Percentiles rank a stretch among this genome's conserved stretches.
Evolutionary conservation across 2,888 invertebrate genomes (phyloP).

Genomic region (Machimus atricapillus): DNA sequence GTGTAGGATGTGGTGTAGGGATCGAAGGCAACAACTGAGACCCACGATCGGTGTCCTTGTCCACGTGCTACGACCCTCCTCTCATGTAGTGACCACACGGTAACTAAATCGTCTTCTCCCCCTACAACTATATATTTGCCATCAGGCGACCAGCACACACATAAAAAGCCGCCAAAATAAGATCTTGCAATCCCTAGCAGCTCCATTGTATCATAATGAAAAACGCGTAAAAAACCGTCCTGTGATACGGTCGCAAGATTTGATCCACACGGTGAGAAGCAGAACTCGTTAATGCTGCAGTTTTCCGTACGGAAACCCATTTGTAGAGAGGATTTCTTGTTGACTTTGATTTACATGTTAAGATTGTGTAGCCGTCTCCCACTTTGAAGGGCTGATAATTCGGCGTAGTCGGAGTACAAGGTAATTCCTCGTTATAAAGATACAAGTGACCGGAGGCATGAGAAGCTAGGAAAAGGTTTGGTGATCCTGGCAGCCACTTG

Average conservation of each 20-base stretch:
- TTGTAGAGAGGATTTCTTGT: slow-evolving; percentile 94
- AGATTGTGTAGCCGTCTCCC: slow-evolving; percentile 92
- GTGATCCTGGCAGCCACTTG: slow-evolving; percentile 95
- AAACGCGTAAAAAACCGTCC: slow-evolving; percentile 93
- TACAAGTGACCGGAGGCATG: slow-evolving; percentile 97
- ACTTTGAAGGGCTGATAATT: slow-evolving; percentile 95
- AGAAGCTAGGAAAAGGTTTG: slow-evolving; percentile 91
- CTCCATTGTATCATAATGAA: slow-evolving; percentile 98
- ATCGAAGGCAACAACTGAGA: slow-evolving; percentile 95
- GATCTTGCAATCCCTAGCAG: slow-evolving; percentile 91
- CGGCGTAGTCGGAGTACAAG: slow-evolving; percentile 88
- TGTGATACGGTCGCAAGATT: slow-evolving; percentile 94
- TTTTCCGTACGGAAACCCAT: slow-evolving; percentile 84
- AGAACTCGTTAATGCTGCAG: slow-evolving; percentile 92
- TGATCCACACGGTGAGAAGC: slow-evolving; percentile 93
- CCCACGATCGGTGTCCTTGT: slow-evolving; percentile 98
- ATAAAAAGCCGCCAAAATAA: slow-evolving; percentile 97
- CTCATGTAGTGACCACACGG: slow-evolving; percentile 94
- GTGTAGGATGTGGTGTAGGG: slow-evolving; percentile 80
- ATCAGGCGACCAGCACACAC: slow-evolving; percentile 98
- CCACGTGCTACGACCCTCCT: slow-evolving; percentile 95
- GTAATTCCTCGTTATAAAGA: slow-evolving; percentile 95
- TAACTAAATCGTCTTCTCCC: slow-evolving; percentile 98
- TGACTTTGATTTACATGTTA: slow-evolving; percentile 95
- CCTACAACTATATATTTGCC: slow-evolving; percentile 94